These are phyloP conservation scores for Ursus arctos DNA, from an alignment of 2,113 vertebrate species.

Conservation along the genomic window DNA sequence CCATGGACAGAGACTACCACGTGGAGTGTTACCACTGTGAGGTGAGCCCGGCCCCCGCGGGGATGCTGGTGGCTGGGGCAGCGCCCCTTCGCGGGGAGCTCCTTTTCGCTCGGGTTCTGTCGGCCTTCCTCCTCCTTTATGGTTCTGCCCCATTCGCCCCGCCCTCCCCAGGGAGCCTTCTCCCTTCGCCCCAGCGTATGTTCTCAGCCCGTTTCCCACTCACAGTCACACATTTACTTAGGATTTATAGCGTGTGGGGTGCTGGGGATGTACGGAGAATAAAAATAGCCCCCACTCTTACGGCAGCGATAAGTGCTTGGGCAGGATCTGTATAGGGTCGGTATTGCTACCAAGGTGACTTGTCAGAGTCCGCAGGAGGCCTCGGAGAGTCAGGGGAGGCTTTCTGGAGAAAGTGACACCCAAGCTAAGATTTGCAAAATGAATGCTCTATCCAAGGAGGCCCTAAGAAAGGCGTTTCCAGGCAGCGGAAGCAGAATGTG, in stretches of 20 bases:
- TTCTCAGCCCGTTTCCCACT: background rate
- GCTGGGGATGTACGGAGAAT: background rate
- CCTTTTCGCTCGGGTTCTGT: background rate
- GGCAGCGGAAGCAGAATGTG: background rate
- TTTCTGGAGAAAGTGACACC: background rate
- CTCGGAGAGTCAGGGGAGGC: background rate
- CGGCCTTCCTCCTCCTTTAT: background rate
- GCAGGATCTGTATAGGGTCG: background rate
- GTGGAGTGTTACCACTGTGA: slow-evolving; percentile 99
- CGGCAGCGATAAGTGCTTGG: background rate
- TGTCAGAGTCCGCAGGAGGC: background rate
- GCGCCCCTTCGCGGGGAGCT: rapidly evolving
- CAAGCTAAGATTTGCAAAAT: background rate
- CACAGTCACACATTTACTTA: rapidly evolving
- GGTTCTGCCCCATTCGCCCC: rapidly evolving
- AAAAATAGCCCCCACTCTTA: background rate
- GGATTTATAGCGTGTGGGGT: background rate
- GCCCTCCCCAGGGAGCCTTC: background rate
- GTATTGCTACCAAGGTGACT: background rate
- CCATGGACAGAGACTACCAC: slow-evolving; percentile 99
- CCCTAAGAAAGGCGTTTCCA: background rate
- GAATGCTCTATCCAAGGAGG: background rate
- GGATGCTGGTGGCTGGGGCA: background rate
- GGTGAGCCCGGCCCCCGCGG: slow-evolving; percentile 85
- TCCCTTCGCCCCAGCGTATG: background rate